Evolutionary conservation across 2,888 invertebrate species (phyloP).

Genomic region (Harmothoe impar): DNA sequence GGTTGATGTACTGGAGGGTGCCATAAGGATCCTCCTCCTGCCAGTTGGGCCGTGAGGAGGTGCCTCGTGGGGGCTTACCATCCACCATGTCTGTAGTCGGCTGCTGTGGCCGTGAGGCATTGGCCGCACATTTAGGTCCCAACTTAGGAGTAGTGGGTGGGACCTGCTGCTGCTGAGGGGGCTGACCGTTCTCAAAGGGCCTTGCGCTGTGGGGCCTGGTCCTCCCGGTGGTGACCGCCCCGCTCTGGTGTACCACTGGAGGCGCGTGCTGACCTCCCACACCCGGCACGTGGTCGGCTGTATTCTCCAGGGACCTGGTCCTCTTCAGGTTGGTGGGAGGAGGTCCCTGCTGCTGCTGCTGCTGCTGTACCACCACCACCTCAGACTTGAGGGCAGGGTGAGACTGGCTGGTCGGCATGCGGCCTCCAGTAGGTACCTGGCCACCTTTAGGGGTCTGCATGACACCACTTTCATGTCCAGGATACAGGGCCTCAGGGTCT

Average conservation of each 20-base stretch:
- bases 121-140: neutral
- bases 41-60: conserved; percentile 31
- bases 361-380: neutral
- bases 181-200: conserved; percentile 53
- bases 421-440: neutral
- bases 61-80: conserved; percentile 17
- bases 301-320: conserved; percentile 63
- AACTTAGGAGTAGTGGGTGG: conserved; percentile 43
- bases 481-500: conserved; percentile 43
- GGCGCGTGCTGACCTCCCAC: neutral
- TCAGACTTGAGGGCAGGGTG: conserved; percentile 53
- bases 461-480: conserved; percentile 51
- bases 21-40: conserved; percentile 42
- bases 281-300: neutral
- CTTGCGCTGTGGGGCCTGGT: conserved; percentile 61
- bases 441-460: conserved; percentile 34
- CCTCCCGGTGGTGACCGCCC: neutral
- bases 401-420: conserved; percentile 39
- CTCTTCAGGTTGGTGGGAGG: conserved; percentile 34
- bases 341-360: neutral
- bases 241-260: neutral
- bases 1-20: conserved; percentile 87
- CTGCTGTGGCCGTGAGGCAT: neutral
- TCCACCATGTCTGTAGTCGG: conserved; percentile 30
- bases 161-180: neutral